Base-by-base conservation (phyloP, 2,888 invertebrate species). In the Parnassius orleans region DNA sequence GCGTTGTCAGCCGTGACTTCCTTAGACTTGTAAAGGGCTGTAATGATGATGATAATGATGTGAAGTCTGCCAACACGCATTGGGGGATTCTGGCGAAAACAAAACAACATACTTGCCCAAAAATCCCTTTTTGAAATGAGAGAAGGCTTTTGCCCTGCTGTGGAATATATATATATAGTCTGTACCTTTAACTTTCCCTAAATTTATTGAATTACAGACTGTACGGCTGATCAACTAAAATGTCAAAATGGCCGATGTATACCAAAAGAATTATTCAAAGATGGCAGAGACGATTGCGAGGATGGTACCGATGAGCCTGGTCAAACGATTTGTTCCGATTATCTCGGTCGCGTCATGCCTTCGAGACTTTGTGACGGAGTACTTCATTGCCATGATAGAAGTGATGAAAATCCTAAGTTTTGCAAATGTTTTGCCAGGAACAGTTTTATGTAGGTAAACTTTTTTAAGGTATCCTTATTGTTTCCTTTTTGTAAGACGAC, bases 351-450 rank as follows among this genome's bases (percentile, higher is more conserved):
- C n/a, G 94, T 95, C 0, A 92, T 93, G 73, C 95, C 96, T 0
- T 87, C 92, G 0, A 93, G 93, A 69, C 86, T 97, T 5, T 97
- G 97, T 76, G 96, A 97, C 75, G 96, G 96, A 0, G 86, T 93
- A 9, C 86, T 95, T 9, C 95, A 97, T 76, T 97, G 97, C 74
- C 86, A 93, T 67, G 96, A 97, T 75, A 94, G 95, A 69, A 94
- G 93, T 59, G 97, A 97, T 72, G 97, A 97, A 77, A 93, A 93
- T 66, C 94, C 94, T 0, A 82, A 86, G 68, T 79, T 91, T 24
- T 96, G 96, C 76, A 90, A 90, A 64, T 96, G 96, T 75, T 93
- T 84, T 65, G 80, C 88, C 0, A 85, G 84, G 56, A 73, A 70
- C 53, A 76, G 72, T 47, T 83, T 78, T 53, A 83, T 76, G 87